Evolutionary conservation across 1,140 invertebrate genomes (phyloP).

Genomic region (Nixonia krombeini): DNA sequence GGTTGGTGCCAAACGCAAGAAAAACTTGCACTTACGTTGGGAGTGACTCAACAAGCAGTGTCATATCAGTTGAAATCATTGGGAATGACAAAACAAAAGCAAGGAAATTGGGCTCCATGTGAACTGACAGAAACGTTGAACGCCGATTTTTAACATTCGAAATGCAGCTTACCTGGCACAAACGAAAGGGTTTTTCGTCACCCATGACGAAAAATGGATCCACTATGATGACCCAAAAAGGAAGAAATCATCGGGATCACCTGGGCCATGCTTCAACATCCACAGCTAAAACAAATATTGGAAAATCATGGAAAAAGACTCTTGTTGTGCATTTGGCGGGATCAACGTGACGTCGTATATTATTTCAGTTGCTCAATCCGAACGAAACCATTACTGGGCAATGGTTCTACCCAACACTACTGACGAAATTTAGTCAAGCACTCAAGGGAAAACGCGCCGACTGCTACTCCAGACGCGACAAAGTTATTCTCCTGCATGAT

Average conservation of each 20-base stretch:
- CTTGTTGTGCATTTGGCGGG: conserved; percentile 11
- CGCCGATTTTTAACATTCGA: conserved; percentile 6
- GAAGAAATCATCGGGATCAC: background rate
- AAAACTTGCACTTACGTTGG: too few species aligned
- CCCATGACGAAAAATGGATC: conserved; percentile 17
- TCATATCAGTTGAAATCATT: too few species aligned
- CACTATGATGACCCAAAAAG: conserved; percentile 10
- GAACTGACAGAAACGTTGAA: conserved; percentile 7
- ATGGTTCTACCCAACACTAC: conserved; percentile 5
- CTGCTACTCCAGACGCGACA: conserved; percentile 11
- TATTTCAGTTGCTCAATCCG: conserved; percentile 9
- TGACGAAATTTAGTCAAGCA: conserved; percentile 15
- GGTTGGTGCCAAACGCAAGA: too few species aligned
- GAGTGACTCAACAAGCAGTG: too few species aligned
- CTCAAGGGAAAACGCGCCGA: conserved; percentile 11
- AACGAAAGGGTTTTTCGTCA: conserved; percentile 14
- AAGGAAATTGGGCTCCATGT: conserved; percentile 11
- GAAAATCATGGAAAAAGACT: background rate
- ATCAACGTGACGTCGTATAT: conserved; percentile 1
- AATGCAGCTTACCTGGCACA: conserved; percentile 16
- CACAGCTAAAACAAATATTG: background rate
- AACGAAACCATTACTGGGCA: conserved; percentile 12
- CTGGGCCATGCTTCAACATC: background rate
- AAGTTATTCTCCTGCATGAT: conserved; percentile 13
- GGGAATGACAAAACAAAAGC: conserved; percentile 14